Base-by-base conservation (phyloP, 1,140 invertebrate genomes). In the Bombus affinis region DNA sequence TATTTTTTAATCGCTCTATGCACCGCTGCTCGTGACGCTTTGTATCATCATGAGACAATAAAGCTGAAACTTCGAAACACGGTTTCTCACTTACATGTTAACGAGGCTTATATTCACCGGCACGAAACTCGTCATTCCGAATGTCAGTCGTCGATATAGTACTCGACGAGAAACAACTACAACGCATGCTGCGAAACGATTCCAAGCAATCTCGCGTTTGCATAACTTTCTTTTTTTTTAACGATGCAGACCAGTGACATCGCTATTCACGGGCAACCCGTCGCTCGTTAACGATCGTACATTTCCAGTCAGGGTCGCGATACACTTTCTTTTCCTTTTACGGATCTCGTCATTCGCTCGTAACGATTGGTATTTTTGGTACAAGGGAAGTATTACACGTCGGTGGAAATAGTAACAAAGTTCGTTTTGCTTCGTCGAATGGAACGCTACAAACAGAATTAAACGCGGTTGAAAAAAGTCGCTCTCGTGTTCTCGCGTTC, bases 161-260 rank as follows among this genome's bases (percentile, higher is more conserved):
- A 53, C 5, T 22, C 18, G 47, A 22, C 47, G 47, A 53, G 47
- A 53, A 22, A 6, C 18, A 53, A 53, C 47, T 53, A 8, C 47
- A 8, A 53, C 8, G 68, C 65, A 18, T 2, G 18, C 66, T 18
- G 18, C 66, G 25, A 6, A 39, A 8, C 37, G 25, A 28, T 71
- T 71, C 15, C 6, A 37, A 39, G 39, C n/a, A 22, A 39, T 37
- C 32, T 37, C 13, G 53, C 47, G 25, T 84, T 78, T 79, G 75
- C 66, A 44, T 71, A 84, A 79, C 83, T 84, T 84, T 84, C 83
- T 79, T 78, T 76, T 35, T 44, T 78, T 32, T 35, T 53, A 28
- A 71, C 66, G 25, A 79, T 84, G 83, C 83, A 79, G 47, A 18
- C 47, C 47, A 57, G 66, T 59, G 82, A 71, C 74, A 70, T 83